phyloP scores from a whole-genome alignment of 2,113 vertebrate species.

The Zosterops lateralis region DNA sequence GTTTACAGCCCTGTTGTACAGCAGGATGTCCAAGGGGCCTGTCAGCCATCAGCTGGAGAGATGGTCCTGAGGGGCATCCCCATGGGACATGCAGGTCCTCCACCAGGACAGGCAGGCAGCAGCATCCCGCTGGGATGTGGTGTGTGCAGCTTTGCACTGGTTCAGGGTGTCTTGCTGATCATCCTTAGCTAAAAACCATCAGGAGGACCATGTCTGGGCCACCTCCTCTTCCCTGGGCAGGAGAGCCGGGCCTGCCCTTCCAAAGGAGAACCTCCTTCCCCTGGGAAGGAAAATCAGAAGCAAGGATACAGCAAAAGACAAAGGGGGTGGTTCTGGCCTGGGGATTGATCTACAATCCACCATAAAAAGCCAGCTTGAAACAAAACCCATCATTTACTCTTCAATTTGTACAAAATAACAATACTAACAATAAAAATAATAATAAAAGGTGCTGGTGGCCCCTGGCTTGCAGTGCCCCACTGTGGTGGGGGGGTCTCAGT shows the following conservation, averaged over 20 bases:
- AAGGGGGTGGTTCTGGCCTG: constrained; percentile 58
- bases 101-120: neutral
- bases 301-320: constrained; percentile 47
- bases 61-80: neutral
- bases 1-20: neutral
- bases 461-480: constrained; percentile 41
- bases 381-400: constrained; percentile 70
- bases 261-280: neutral
- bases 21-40: neutral
- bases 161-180: neutral
- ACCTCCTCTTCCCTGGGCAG: neutral
- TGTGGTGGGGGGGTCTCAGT: constrained; percentile 67
- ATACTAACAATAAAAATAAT: constrained; percentile 64
- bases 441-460: constrained; percentile 71
- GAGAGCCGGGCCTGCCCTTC: neutral
- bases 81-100: neutral
- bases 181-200: neutral
- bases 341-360: constrained; percentile 93
- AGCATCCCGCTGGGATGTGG: accelerated
- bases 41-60: neutral
- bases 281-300: constrained; percentile 30
- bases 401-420: constrained; percentile 80
- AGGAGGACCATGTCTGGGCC: neutral
- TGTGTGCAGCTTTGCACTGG: neutral
- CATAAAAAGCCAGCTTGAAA: constrained; percentile 49